Evolutionary conservation across 2,113 vertebrate genomes (phyloP).

Genomic region (Nibea albiflora): DNA sequence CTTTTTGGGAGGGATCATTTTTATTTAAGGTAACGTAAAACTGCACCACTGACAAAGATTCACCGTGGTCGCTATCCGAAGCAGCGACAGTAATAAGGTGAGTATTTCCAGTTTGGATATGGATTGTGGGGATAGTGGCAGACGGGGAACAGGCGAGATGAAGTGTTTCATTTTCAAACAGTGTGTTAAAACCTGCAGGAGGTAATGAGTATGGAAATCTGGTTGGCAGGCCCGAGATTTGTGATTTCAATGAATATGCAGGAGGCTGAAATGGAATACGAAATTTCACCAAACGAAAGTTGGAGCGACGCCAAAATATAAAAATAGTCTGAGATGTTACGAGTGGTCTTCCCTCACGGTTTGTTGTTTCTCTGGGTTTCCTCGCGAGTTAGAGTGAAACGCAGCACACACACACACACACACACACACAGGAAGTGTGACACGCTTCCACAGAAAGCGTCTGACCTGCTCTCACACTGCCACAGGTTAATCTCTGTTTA

Average conservation of each 20-base stretch:
- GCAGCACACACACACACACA: background rate
- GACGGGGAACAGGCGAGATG: background rate
- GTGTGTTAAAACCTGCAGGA: background rate
- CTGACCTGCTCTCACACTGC: background rate
- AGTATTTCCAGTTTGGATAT: background rate
- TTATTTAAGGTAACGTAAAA: background rate
- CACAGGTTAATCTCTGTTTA: background rate
- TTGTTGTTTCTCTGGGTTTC: background rate
- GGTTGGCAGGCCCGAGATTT: background rate
- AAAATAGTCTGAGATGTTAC: background rate
- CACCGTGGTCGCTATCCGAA: background rate
- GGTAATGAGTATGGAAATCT: background rate
- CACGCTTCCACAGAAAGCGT: background rate
- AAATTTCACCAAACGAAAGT: background rate
- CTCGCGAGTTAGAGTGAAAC: background rate
- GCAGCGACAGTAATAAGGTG: background rate
- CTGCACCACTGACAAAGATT: background rate
- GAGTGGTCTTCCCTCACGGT: background rate
- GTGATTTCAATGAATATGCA: background rate
- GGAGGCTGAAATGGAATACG: background rate
- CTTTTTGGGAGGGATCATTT: background rate
- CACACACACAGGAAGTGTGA: slow-evolving; percentile 4
- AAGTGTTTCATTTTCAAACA: background rate
- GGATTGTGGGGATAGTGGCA: no score
- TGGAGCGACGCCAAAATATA: background rate